A percentile compares a stretch with the other conserved stretches of the same genome.
Conservation (phyloP, 1,140 invertebrate genomes). For the Choristoneura fumiferana region DNA sequence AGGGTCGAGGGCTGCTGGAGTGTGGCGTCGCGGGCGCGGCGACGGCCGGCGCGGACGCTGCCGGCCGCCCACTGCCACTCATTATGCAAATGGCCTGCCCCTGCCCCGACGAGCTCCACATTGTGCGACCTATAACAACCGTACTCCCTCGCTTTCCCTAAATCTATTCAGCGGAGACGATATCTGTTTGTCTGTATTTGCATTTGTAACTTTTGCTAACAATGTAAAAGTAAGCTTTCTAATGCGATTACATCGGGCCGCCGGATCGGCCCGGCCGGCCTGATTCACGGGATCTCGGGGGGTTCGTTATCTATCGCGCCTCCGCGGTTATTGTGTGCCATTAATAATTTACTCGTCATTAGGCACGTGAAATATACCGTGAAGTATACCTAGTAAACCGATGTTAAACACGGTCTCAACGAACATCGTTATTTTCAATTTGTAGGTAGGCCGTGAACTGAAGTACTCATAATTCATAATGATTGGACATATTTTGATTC, state of each 20-base stretch:
- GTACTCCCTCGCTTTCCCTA: neutral
- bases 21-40: no score
- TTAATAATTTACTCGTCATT: slow-evolving; percentile 17
- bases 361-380: neutral
- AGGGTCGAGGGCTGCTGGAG: neutral
- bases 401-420: neutral
- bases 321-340: neutral
- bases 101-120: slow-evolving; percentile 21
- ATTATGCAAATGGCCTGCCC: slow-evolving; percentile 70
- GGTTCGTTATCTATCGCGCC: neutral
- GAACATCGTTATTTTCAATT: slow-evolving; percentile 13
- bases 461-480: neutral
- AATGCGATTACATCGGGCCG: neutral
- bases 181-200: slow-evolving; percentile 15
- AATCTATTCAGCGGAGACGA: neutral
- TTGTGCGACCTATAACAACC: neutral
- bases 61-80: slow-evolving; percentile 36
- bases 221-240: neutral
- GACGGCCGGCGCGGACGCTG: slow-evolving; percentile 8
- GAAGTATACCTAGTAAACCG: no score
- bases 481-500: neutral
- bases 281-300: neutral
- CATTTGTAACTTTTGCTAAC: slow-evolving; percentile 10
- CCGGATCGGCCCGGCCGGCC: neutral
- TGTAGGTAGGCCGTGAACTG: neutral